A percentile compares a stretch with the other conserved stretches of the same genome.
Evolutionary conservation across 2,797 vertebrate species (phyloP).

Genomic region (Acanthurus tractus): DNA sequence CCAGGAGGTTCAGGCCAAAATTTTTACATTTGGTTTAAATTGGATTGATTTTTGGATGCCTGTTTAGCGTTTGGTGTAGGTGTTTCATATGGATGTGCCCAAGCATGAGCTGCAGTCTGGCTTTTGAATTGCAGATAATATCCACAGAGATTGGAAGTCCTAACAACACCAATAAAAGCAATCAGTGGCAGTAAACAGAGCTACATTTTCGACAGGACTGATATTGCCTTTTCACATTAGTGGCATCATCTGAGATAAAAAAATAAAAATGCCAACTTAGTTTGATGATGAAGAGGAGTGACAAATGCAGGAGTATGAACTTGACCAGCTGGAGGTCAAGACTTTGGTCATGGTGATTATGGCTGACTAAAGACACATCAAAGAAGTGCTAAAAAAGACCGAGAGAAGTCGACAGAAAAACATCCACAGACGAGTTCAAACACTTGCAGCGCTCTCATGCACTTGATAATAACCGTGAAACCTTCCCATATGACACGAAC

Average conservation of each 20-base stretch:
- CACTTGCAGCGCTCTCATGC: background rate
- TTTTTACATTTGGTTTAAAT: slow-evolving; percentile 9
- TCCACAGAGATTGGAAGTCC: background rate
- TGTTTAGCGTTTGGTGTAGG: background rate
- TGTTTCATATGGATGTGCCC: background rate
- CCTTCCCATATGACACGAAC: slow-evolving; percentile 16
- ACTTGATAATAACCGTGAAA: slow-evolving; percentile 7
- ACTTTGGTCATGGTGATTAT: background rate
- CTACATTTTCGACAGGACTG: slow-evolving; percentile 10
- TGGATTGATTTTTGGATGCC: slow-evolving; percentile 7
- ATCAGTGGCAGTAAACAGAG: slow-evolving; percentile 18
- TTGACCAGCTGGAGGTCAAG: background rate
- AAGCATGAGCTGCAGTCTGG: background rate
- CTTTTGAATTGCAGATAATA: background rate
- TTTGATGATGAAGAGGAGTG: background rate
- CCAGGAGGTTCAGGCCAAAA: background rate
- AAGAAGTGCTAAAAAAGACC: background rate
- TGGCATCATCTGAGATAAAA: slow-evolving; percentile 16
- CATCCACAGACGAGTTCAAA: slow-evolving; percentile 8
- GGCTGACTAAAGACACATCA: background rate
- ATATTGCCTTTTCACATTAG: background rate
- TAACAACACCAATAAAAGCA: slow-evolving; percentile 21
- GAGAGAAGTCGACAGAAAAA: background rate
- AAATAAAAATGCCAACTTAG: slow-evolving; percentile 23
- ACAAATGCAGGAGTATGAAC: background rate